Base-by-base conservation (phyloP, 2,797 vertebrate species). In the Macrochelys suwanniensis region DNA sequence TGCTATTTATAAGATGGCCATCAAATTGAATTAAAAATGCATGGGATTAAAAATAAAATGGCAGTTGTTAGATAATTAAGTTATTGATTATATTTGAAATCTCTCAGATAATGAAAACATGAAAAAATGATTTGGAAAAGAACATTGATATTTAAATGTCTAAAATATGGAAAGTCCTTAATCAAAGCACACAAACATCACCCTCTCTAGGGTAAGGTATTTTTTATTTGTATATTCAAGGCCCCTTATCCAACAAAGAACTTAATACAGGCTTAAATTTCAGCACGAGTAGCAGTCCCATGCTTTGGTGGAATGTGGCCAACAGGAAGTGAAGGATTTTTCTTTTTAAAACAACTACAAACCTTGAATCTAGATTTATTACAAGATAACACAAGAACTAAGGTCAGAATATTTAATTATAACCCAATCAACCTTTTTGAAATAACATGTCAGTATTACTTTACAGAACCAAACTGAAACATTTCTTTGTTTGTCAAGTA, bases 321-420 rank as follows among this genome's bases (percentile, higher is more conserved):
- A 89, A 68, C 50, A 68, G 71, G 2, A 80, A 15, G 21, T 81
- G 61, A 82, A 82, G 53, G 10, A 49, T 88, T 92, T 76, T 79
- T 79, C 15, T 84, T 95, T 78, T 95, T 92, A 91, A 88, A 90
- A 74, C 79, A 92, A 53, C 19, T 9, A 53, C 50, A 78, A 92
- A 94, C 47, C 91, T 94, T 5, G 87, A 91, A 37, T 92, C 53
- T 92, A 92, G 78, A 78, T 95, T 92, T 92, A 80, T 86, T 97
- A 53, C 56, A 89, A 85, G 83, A 28, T 77, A 79, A 47, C 33
- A 87, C 68, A 95, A 97, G 87, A 98, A 98, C 98, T 98, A 98
- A 98, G 97, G 98, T 98, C 98, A 98, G 95, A 98, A 97, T 97
- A 87, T 98, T 98, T 99, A 98, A 99, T 99, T 98, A 98, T 98